Evolutionary conservation across 2,888 invertebrate species (phyloP).

Genomic region (Acrobasis repandana): DNA sequence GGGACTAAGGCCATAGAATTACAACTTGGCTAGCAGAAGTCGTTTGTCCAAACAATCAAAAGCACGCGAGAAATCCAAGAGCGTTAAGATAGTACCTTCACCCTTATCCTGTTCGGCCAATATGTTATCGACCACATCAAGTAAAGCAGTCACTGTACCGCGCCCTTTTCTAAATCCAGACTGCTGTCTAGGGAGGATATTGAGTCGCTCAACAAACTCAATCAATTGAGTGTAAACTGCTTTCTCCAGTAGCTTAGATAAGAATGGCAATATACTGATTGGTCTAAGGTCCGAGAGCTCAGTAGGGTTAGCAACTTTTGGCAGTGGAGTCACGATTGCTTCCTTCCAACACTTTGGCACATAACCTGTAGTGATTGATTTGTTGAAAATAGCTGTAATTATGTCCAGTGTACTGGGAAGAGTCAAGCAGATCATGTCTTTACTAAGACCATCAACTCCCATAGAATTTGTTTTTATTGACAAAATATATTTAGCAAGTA

Average conservation of each 20-base stretch:
- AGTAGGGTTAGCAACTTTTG: not conserved
- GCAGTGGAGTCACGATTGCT: not conserved
- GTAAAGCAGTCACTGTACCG: not conserved
- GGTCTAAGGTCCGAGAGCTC: not conserved
- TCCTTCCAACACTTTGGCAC: not conserved
- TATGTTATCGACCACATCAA: not conserved
- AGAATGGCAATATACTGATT: not conserved
- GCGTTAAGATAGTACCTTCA: not conserved
- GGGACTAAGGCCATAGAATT: not conserved
- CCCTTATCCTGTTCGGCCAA: not conserved
- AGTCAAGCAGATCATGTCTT: not conserved
- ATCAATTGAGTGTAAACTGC: not conserved
- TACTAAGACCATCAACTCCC: not conserved
- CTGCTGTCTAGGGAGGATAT: constrained; percentile 21
- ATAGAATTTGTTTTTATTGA: not conserved
- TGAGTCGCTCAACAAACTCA: constrained; percentile 6
- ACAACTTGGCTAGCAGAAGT: not conserved
- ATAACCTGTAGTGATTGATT: not conserved
- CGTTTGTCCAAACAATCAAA: not conserved
- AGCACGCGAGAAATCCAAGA: not conserved
- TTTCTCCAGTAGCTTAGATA: not conserved
- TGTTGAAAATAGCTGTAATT: not conserved
- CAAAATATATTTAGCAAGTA: too few relatives aligned
- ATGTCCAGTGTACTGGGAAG: not conserved
- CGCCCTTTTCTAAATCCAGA: not conserved